Base-by-base conservation (phyloP, 2,888 invertebrate species). In the Cataglyphis rosenhaueri region DNA sequence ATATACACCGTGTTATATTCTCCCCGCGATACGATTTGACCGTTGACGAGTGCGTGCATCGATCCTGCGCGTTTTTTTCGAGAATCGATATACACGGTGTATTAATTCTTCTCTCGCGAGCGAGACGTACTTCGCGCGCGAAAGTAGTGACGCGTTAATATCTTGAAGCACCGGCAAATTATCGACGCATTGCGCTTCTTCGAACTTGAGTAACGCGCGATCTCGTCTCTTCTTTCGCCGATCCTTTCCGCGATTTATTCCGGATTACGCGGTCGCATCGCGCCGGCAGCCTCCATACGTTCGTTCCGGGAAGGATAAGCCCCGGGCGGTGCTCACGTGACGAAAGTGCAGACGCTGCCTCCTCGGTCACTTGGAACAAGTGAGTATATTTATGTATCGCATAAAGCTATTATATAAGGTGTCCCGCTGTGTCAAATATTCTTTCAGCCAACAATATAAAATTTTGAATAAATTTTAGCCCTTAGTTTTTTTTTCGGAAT, bases 361-460 rank as follows among this genome's bases (percentile, higher is more conserved):
- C 81, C 79, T 84, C 86, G 91, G 87, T 90, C 90, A 88, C 88
- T 91, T 89, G 83, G 70, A 64, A 90, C 91, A 92, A 91, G 93
- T 93, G 86, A 92, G 92, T 92, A 90, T 70, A 66, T 66, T 48
- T 44, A 52, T 32, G 52, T 15, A 52, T 18, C 52, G 4, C 8
- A 12, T 29, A 18, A 29, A 66, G 25, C 4, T 64, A 18, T 64
- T 21, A 6, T 25, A 21, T 15, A 21, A n/a, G 48, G 10, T 66
- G 52, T 32, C 64, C 64, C 29, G 38, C n/a, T 10, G 38, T 21
- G 32, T 9, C 32, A 29, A 61, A 29, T 61, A 15, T 61, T 9
- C 52, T 29, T 64, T 18, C 64, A 64, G 0, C 21, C n/a, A 9
- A 4, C 41, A 0, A 41, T 41, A 12, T 35, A 0, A 25, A 25